These are phyloP conservation scores for Caerostris extrusa DNA, from an alignment of 1,140 invertebrate genomes.

Conservation along the genomic window DNA sequence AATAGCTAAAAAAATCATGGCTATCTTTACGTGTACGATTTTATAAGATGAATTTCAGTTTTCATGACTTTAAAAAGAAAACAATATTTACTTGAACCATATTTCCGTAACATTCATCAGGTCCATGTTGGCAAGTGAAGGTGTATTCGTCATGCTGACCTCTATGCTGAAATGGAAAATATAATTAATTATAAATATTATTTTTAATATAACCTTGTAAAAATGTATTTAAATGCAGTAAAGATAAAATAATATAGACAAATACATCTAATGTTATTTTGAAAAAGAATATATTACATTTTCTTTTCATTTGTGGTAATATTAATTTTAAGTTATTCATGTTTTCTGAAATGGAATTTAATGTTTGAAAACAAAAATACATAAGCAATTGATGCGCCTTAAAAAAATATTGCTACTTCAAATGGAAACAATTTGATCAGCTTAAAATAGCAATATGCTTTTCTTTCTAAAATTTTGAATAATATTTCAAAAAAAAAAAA, in stretches of 20 bases:
- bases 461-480: too few relatives aligned
- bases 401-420: too few relatives aligned
- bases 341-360: too few relatives aligned
- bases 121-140: conserved; percentile 79
- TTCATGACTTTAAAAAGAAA: neutral
- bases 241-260: neutral
- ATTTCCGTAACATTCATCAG: conserved; percentile 79
- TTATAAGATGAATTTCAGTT: neutral
- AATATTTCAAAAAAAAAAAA: too few relatives aligned
- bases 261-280: neutral
- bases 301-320: neutral
- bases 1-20: too few relatives aligned
- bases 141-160: conserved; percentile 54
- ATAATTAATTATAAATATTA: neutral
- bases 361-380: too few relatives aligned
- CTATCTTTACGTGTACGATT: neutral
- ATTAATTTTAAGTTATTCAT: neutral
- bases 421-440: too few relatives aligned
- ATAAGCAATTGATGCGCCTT: too few relatives aligned
- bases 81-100: conserved; percentile 76
- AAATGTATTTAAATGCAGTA: neutral
- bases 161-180: conserved; percentile 10
- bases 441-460: too few relatives aligned
- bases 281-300: neutral
- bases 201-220: neutral